Evolutionary conservation across 2,888 invertebrate species (phyloP).

Genomic region (Epicampocera succincta): DNA sequence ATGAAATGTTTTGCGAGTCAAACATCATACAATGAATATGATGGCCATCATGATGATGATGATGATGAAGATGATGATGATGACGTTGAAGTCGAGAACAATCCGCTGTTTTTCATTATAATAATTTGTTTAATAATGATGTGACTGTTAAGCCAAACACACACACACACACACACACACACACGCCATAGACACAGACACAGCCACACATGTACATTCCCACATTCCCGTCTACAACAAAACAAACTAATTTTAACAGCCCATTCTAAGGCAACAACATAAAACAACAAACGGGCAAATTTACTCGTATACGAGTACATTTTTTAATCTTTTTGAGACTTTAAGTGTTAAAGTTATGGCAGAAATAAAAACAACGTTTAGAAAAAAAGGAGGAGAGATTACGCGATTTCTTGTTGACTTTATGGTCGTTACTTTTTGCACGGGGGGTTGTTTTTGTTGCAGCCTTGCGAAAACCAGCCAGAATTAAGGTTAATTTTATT

Average conservation of each 20-base stretch:
- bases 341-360: slow-evolving; percentile 55
- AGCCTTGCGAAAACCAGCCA: slow-evolving; percentile 18
- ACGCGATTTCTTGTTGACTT: slow-evolving; percentile 49
- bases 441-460: slow-evolving; percentile 53
- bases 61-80: slow-evolving; percentile 27
- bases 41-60: slow-evolving; percentile 41
- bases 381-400: slow-evolving; percentile 29
- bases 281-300: slow-evolving; percentile 8
- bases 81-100: slow-evolving; percentile 31
- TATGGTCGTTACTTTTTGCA: slow-evolving; percentile 43
- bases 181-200: not conserved
- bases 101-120: slow-evolving; percentile 40
- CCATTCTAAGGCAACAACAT: slow-evolving; percentile 12
- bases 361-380: slow-evolving; percentile 11
- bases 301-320: slow-evolving; percentile 6
- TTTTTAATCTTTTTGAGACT: slow-evolving; percentile 33
- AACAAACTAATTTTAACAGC: slow-evolving; percentile 29
- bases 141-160: slow-evolving; percentile 3
- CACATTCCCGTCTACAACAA: not conserved
- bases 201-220: not conserved
- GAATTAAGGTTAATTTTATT: slow-evolving; percentile 53
- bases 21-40: slow-evolving; percentile 42
- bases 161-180: not conserved
- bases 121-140: slow-evolving; percentile 47
- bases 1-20: slow-evolving; percentile 32